Evolutionary conservation across 2,113 vertebrate genomes (phyloP).

Genomic region (Chlamydotis undulata): DNA sequence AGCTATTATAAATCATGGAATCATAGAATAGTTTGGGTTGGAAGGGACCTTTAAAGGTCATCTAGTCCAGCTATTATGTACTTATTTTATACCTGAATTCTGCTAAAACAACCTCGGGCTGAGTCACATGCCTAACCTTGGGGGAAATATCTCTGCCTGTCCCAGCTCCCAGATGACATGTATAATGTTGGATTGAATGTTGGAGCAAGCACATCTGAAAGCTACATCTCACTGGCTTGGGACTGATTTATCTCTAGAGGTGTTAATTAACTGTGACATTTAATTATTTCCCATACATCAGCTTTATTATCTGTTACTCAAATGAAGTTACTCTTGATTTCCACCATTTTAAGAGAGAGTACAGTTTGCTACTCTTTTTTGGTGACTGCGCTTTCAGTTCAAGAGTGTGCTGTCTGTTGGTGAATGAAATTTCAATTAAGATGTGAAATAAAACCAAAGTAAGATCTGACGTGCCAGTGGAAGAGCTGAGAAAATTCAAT

Average conservation of each 20-base stretch:
- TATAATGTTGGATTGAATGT: accelerated
- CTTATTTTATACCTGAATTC: background rate
- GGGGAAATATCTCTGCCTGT: background rate
- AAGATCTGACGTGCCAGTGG: background rate
- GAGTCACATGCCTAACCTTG: background rate
- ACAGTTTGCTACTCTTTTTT: accelerated
- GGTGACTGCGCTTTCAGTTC: background rate
- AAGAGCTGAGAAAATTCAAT: background rate
- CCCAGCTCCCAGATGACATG: background rate
- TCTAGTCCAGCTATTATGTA: background rate
- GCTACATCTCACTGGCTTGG: background rate
- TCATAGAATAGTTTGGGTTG: too few species aligned
- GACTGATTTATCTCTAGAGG: background rate
- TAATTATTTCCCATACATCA: background rate
- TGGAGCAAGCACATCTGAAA: background rate
- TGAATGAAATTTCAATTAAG: background rate
- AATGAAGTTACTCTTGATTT: background rate
- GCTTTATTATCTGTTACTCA: background rate
- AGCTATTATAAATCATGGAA: background rate
- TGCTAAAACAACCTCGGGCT: background rate
- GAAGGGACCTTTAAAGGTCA: too few species aligned
- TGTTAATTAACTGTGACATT: background rate
- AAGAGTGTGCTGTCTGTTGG: background rate
- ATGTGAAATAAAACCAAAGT: background rate
- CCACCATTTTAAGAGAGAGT: background rate